Evolutionary conservation across 2,888 invertebrate species (phyloP).

Genomic region (Lasioglossum morio): DNA sequence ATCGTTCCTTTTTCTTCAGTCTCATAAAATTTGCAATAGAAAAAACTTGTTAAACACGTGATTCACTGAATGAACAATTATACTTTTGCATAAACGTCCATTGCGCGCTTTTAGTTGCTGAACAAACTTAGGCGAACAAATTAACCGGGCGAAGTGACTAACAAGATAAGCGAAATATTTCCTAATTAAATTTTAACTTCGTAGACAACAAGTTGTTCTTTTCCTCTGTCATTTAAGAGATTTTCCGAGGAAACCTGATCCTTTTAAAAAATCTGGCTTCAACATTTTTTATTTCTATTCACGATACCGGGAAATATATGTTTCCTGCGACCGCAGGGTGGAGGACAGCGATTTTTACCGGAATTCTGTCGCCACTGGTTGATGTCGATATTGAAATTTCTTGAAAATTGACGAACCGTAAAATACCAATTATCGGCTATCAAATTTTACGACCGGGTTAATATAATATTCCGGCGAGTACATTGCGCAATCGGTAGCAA

Average conservation of each 20-base stretch:
- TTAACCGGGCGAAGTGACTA: neutral
- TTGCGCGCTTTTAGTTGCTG: neutral
- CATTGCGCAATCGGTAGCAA: constrained; percentile 6
- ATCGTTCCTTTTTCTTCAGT: too few relatives aligned
- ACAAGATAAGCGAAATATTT: neutral
- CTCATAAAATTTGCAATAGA: neutral
- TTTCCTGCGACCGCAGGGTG: neutral
- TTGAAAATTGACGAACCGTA: constrained; percentile 20
- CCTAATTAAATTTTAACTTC: neutral
- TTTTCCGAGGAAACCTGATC: neutral
- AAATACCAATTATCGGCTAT: constrained; percentile 43
- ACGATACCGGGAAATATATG: neutral
- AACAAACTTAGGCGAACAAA: neutral
- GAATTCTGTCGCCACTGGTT: neutral
- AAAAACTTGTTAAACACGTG: neutral
- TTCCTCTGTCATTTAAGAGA: neutral
- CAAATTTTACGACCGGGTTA: constrained; percentile 27
- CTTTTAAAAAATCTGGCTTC: neutral
- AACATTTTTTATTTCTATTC: neutral
- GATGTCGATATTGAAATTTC: constrained; percentile 12
- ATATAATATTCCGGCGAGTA: constrained; percentile 18
- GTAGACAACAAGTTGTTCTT: neutral
- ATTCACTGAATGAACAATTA: neutral
- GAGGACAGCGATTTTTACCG: neutral
- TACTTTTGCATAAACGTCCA: neutral